phyloP scores from a whole-genome alignment of 1,140 invertebrate genomes.

The Drosophila mojavensis region DNA sequence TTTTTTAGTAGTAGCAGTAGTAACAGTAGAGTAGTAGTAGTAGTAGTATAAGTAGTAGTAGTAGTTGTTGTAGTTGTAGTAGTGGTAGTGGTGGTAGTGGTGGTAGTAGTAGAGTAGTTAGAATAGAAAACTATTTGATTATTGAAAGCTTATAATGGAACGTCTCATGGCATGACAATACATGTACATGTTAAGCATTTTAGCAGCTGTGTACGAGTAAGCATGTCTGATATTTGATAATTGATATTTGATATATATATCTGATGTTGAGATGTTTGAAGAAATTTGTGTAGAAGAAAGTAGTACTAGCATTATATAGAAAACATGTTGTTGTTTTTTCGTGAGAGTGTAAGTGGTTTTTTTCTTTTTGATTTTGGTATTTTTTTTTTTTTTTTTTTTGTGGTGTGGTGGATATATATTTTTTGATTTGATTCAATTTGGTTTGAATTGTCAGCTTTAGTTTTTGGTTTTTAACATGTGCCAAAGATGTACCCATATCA shows the following conservation, averaged over 20 bases:
- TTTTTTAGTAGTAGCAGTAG: background rate
- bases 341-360: conserved; percentile 28
- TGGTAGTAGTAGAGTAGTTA: conserved; percentile 17
- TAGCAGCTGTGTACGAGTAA: conserved; percentile 58
- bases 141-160: conserved; percentile 56
- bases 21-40: background rate
- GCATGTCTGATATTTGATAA: conserved; percentile 61
- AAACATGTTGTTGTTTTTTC: conserved; percentile 57
- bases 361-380: no score
- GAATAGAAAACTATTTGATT: conserved; percentile 50
- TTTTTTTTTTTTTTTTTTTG: conserved; percentile 34
- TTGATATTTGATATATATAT: no score
- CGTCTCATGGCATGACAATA: conserved; percentile 54
- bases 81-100: background rate
- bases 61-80: background rate
- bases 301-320: conserved; percentile 78
- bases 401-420: no score
- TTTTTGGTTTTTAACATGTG: conserved; percentile 63
- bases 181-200: conserved; percentile 63
- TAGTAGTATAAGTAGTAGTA: conserved; percentile 11
- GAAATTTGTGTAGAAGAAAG: conserved; percentile 78
- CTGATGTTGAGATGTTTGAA: conserved; percentile 66
- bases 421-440: conserved; percentile 13
- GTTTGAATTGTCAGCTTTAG: conserved; percentile 61
- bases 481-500: conserved; percentile 84